A percentile compares a stretch with the other conserved stretches of the same genome.
These are phyloP conservation scores for Panurus biarmicus DNA, from an alignment of 2,113 vertebrate species.

Conservation along the genomic window DNA sequence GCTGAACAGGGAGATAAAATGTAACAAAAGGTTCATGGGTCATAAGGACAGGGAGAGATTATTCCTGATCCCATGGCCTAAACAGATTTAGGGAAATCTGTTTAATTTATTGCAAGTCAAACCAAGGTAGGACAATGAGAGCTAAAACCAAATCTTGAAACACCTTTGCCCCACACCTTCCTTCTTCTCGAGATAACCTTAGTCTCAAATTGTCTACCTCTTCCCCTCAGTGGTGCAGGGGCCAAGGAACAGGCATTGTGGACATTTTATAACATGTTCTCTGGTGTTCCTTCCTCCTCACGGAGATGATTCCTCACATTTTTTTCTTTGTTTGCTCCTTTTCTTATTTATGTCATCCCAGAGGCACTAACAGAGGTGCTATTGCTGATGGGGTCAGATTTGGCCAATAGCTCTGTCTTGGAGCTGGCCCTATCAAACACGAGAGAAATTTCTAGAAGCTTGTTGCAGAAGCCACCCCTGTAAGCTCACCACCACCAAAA, in stretches of 20 bases:
- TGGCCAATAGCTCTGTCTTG: neutral
- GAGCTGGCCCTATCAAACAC: neutral
- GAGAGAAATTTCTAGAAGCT: neutral
- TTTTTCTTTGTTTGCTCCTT: neutral
- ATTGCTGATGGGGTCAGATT: neutral
- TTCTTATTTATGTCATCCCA: neutral
- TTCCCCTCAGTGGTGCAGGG: neutral
- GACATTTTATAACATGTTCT: neutral
- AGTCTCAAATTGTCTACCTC: neutral
- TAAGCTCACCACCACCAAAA: neutral
- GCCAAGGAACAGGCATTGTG: no score
- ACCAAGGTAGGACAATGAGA: neutral
- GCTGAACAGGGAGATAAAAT: neutral
- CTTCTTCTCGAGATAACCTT: neutral
- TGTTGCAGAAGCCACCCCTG: neutral
- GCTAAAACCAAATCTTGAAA: neutral
- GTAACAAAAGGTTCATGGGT: neutral
- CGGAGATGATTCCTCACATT: neutral
- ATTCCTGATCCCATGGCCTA: fast-evolving
- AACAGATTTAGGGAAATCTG: neutral
- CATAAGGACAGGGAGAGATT: neutral
- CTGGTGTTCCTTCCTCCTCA: neutral
- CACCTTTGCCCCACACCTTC: fast-evolving
- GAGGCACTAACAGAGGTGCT: neutral
- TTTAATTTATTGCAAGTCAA: neutral